phyloP scores from a whole-genome alignment of 2,113 vertebrate species.

The Smithornis capensis region DNA sequence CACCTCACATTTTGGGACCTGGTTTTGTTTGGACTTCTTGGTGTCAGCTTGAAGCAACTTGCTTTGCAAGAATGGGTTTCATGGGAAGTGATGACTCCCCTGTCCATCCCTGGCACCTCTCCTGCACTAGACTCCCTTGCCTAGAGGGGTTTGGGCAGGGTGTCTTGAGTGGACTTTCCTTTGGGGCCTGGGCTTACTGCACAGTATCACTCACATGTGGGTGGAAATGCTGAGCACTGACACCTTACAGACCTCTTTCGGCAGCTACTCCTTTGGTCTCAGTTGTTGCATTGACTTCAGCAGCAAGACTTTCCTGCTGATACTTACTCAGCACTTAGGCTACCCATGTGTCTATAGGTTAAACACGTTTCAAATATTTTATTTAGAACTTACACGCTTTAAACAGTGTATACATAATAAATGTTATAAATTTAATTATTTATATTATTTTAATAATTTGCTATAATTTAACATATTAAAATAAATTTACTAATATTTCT shows the following conservation, averaged over 20 bases:
- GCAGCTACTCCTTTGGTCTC: neutral
- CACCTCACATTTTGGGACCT: neutral
- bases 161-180: neutral
- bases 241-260: neutral
- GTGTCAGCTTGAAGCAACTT: neutral
- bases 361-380: neutral
- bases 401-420: neutral
- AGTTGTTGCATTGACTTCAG: neutral
- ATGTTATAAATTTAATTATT: neutral
- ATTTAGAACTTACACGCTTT: neutral
- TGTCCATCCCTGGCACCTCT: too few relatives aligned
- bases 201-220: accelerated
- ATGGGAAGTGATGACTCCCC: neutral
- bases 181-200: neutral
- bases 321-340: neutral
- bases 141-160: neutral
- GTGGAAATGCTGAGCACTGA: neutral
- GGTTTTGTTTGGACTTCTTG: neutral
- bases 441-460: neutral
- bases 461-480: neutral
- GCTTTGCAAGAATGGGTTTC: neutral
- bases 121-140: neutral
- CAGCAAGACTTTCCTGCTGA: neutral
- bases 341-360: neutral
- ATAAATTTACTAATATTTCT: neutral